A percentile compares a stretch with the other conserved stretches of the same genome.
These are phyloP conservation scores for Bovichtus diacanthus DNA, from an alignment of 2,797 vertebrate species.

Conservation along the genomic window DNA sequence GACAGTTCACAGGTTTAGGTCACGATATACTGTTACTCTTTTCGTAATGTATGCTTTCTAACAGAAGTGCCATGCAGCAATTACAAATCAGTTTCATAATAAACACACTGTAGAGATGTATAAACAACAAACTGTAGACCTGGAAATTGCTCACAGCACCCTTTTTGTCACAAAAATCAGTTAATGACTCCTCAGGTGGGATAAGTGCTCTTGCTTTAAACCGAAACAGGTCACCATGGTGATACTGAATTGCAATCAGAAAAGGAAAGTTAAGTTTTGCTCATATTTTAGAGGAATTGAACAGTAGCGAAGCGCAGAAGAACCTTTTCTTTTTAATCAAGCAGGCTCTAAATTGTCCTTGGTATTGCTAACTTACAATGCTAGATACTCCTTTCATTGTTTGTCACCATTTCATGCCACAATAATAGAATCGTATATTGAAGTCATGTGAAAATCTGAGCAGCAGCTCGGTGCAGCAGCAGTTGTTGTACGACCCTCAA, in stretches of 20 bases:
- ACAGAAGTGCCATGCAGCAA: neutral
- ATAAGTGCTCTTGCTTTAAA: conserved; percentile 7
- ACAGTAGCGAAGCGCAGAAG: neutral
- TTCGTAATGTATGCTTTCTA: too few relatives aligned
- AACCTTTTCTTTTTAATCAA: conserved; percentile 20
- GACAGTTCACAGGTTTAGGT: neutral
- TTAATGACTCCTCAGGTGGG: conserved; percentile 17
- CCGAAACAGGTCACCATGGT: conserved; percentile 30
- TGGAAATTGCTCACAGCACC: neutral
- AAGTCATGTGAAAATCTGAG: conserved; percentile 19
- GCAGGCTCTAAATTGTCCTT: conserved; percentile 2
- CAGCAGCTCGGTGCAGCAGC: conserved; percentile 23
- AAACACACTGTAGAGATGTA: neutral
- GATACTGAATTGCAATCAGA: conserved; percentile 22
- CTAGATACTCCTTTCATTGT: neutral
- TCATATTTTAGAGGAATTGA: conserved; percentile 1
- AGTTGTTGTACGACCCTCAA: conserved; percentile 11
- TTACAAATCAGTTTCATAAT: neutral
- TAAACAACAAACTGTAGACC: neutral
- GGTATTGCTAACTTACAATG: neutral
- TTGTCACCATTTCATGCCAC: conserved; percentile 15
- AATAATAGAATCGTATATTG: neutral
- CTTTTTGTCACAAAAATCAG: conserved; percentile 16
- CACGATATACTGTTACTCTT: neutral
- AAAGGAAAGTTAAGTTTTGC: conserved; percentile 20